Conservation (phyloP, 2,888 invertebrate genomes). For the Marronus borbonicus region DNA sequence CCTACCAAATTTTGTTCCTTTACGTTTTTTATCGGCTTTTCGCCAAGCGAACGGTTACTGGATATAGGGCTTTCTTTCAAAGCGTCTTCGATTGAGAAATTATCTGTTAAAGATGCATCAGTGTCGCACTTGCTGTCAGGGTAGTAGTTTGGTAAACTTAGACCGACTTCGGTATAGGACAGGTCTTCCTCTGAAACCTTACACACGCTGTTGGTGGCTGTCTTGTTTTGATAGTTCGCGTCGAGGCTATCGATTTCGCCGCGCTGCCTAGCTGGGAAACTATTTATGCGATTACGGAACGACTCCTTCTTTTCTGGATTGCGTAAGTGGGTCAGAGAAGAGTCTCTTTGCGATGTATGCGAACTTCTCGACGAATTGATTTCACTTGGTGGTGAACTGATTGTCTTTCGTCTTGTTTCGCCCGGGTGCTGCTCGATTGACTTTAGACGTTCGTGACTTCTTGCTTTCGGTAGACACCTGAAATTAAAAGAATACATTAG, state of each 20-base stretch:
- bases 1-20: neutral
- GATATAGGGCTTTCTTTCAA: slow-evolving; percentile 29
- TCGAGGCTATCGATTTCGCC: slow-evolving; percentile 75
- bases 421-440: slow-evolving; percentile 54
- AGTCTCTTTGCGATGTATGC: slow-evolving; percentile 52
- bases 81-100: slow-evolving; percentile 65
- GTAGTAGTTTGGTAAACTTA: slow-evolving; percentile 69
- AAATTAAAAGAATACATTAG: slow-evolving; percentile 18
- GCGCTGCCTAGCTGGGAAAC: slow-evolving; percentile 55
- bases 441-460: slow-evolving; percentile 62
- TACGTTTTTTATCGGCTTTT: slow-evolving; percentile 16
- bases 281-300: slow-evolving; percentile 42
- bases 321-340: slow-evolving; percentile 39
- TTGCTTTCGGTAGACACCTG: slow-evolving; percentile 60
- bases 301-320: slow-evolving; percentile 41
- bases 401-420: slow-evolving; percentile 55
- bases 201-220: slow-evolving; percentile 69
- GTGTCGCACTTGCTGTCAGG: slow-evolving; percentile 71
- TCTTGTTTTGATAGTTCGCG: slow-evolving; percentile 75
- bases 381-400: slow-evolving; percentile 59
- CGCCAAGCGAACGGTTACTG: neutral
- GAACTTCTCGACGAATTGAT: slow-evolving; percentile 55
- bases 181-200: slow-evolving; percentile 62
- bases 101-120: slow-evolving; percentile 71
- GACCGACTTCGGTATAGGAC: slow-evolving; percentile 68